Base-by-base conservation (phyloP, 2,888 invertebrate genomes). In the Thera obeliscata region DNA sequence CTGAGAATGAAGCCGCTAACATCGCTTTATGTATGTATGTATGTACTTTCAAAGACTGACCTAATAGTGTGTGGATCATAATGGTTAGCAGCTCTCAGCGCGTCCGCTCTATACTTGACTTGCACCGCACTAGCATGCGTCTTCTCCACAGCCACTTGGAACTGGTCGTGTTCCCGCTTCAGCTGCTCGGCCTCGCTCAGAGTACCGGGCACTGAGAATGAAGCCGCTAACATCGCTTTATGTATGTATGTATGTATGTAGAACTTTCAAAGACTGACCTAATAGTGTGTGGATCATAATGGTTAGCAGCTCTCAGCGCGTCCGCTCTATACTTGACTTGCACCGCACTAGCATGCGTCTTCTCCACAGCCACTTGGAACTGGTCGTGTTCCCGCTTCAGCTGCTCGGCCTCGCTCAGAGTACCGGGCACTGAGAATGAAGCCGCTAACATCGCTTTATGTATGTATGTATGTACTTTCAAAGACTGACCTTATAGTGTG, bases 331-430 rank as follows among this genome's bases (percentile, higher is more conserved):
- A 98, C 82, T 98, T 98, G 59, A 99, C 98, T 87, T 97, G 97
- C 52, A 98, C 97, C 0, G 98, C 99, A 74, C 98, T 98, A 0
- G 98, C 97, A 88, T 99, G 99, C 0, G 99, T 99, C 94, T 98
- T 98, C 94, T 99, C 98, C 74, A 99, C 98, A 22, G 98, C 98
- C 69, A 96, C 95, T 76, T 99, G 98, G 91, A 99, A 99, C 89
- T 99, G 98, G 86, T 99, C 98, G 87, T 99, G 99, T 80, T 99
- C 99, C 76, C 98, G 96, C 83, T 98, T 97, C 75, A 99, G 94
- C 83, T 98, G 96, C 81, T 99, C 99, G 0, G 99, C 99, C 83
- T 99, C 99, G 49, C 96, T 94, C 57, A 99, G 93, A 74, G 97
- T 97, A 77, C 97, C 97, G 0, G 99, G 99, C 71, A 99, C 97